Percentiles rank a stretch among this genome's conserved stretches.
phyloP scores from a whole-genome alignment of 92 coral and sea anemone genomes.

The Micromussa lordhowensis region DNA sequence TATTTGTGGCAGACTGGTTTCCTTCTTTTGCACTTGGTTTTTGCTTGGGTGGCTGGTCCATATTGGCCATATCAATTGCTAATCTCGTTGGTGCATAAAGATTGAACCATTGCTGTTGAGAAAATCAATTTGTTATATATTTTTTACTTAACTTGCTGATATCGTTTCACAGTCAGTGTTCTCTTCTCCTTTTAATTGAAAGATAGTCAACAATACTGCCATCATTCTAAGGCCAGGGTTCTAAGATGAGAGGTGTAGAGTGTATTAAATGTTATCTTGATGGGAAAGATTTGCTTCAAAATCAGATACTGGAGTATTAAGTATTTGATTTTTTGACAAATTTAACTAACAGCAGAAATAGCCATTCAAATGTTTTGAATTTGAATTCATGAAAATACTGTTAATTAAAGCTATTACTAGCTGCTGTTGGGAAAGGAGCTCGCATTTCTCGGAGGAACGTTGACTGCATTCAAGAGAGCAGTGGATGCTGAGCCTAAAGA shows the following conservation, averaged over 20 bases:
- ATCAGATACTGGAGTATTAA: too few relatives aligned
- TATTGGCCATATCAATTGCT: conserved; percentile 70
- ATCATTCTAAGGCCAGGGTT: not conserved
- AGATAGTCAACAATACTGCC: not conserved
- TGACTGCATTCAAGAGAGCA: too few relatives aligned
- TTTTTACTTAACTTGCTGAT: not conserved
- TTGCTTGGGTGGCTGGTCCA: conserved; percentile 34
- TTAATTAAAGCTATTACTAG: too few relatives aligned
- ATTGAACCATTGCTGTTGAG: conserved; percentile 95
- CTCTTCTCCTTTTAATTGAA: not conserved
- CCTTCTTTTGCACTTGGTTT: conserved; percentile 37
- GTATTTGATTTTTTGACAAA: too few relatives aligned
- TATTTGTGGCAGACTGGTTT: conserved; percentile 32
- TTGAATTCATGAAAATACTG: too few relatives aligned
- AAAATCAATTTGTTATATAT: not conserved
- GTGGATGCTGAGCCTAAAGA: too few relatives aligned
- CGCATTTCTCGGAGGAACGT: too few relatives aligned
- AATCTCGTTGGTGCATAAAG: conserved; percentile 93
- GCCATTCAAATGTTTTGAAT: too few relatives aligned
- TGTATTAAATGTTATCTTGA: not conserved
- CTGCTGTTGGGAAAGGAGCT: too few relatives aligned
- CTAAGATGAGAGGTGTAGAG: not conserved
- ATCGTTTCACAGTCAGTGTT: not conserved
- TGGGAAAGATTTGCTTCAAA: not conserved
- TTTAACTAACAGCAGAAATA: too few relatives aligned